Conservation (phyloP, 37 sponge, comb jelly and placozoan genomes). For the Agelas oroides region DNA sequence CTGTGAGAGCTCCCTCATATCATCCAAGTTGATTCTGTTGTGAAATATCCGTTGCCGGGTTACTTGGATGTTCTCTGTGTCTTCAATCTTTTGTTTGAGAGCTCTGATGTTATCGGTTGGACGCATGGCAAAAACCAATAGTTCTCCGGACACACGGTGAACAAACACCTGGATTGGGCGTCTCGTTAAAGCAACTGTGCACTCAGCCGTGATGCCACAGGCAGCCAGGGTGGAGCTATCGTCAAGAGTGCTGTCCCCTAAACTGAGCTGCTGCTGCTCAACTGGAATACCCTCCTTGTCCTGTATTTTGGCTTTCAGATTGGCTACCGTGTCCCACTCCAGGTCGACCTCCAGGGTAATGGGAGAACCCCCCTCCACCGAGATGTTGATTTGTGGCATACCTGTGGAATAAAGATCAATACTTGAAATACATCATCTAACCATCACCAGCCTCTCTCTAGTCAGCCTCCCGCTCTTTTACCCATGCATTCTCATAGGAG, state of each 20-base stretch:
- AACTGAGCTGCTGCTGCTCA: slow-evolving; percentile 6
- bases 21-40: too few species aligned
- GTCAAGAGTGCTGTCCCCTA: not conserved
- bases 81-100: slow-evolving; percentile 62
- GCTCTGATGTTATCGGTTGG: not conserved
- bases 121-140: too few species aligned
- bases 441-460: too few species aligned
- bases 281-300: slow-evolving; percentile 31
- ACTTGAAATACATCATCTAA: too few species aligned
- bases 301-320: not conserved
- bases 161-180: not conserved
- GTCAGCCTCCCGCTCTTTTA: too few species aligned
- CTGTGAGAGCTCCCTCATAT: not conserved
- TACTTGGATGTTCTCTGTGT: slow-evolving; percentile 72
- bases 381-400: too few species aligned
- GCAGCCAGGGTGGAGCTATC: not conserved
- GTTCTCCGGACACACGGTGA: not conserved
- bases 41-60: slow-evolving; percentile 45
- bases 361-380: not conserved
- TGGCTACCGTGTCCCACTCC: slow-evolving; percentile 6
- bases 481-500: too few species aligned
- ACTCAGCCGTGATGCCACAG: slow-evolving; percentile 2
- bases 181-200: not conserved
- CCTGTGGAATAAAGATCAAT: too few species aligned
- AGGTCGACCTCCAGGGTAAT: slow-evolving; percentile 16